Evolutionary conservation across 2,888 invertebrate genomes (phyloP).

Genomic region (Sinohyriopsis cumingii): DNA sequence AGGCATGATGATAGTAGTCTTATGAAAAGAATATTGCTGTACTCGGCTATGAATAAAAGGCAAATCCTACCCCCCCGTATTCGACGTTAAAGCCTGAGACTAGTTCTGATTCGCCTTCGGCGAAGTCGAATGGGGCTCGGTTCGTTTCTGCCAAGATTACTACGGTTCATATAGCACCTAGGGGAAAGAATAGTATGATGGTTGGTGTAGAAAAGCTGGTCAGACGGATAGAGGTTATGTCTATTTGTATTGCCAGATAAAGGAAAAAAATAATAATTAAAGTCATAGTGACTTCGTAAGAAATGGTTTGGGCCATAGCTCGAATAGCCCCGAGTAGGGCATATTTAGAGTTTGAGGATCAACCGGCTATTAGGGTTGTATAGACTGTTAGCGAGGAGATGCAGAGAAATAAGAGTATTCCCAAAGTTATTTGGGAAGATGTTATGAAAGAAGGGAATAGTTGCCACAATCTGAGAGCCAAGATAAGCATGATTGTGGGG

Average conservation of each 20-base stretch:
- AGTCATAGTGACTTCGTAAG: constrained; percentile 83
- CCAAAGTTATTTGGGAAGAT: constrained; percentile 77
- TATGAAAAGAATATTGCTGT: constrained; percentile 63
- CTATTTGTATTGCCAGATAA: constrained; percentile 73
- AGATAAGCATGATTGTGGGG: constrained; percentile 77
- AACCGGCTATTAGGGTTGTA: constrained; percentile 76
- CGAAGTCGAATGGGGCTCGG: constrained; percentile 77
- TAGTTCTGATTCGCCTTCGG: constrained; percentile 84
- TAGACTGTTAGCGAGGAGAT: constrained; percentile 80
- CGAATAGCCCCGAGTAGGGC: constrained; percentile 81
- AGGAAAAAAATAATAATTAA: constrained; percentile 79
- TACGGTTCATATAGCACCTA: constrained; percentile 61
- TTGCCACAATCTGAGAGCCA: constrained; percentile 77
- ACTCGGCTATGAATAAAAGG: constrained; percentile 70
- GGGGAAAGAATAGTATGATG: constrained; percentile 28
- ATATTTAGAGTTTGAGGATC: constrained; percentile 83
- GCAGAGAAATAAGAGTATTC: constrained; percentile 80
- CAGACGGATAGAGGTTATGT: constrained; percentile 24
- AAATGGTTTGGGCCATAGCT: constrained; percentile 82
- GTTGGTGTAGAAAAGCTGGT: background rate
- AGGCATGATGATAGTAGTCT: constrained; percentile 11
- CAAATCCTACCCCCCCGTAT: constrained; percentile 74
- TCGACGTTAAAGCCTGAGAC: constrained; percentile 87
- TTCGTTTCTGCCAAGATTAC: constrained; percentile 67
- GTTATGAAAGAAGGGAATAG: constrained; percentile 77